These are phyloP conservation scores for Apotomis capreana DNA, from an alignment of 2,888 invertebrate genomes.

Conservation along the genomic window DNA sequence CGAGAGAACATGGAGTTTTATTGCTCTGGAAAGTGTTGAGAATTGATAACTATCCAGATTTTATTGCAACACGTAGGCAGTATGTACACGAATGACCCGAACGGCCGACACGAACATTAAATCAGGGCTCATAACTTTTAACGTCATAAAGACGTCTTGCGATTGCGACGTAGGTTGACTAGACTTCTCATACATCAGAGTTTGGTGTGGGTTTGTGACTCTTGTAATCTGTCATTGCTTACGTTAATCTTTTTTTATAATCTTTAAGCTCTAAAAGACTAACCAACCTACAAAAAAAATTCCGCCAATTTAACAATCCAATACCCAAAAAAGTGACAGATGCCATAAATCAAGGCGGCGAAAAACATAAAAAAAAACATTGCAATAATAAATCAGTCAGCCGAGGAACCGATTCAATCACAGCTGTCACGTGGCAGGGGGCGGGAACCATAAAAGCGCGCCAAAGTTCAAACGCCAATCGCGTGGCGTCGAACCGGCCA, in stretches of 20 bases:
- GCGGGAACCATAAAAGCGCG: slow-evolving; percentile 80
- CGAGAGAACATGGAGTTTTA: slow-evolving; percentile 1
- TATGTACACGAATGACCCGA: too few species aligned
- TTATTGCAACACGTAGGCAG: slow-evolving; percentile 11
- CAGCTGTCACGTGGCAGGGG: slow-evolving; percentile 76
- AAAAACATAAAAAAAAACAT: slow-evolving; percentile 62
- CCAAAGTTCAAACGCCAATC: slow-evolving; percentile 79
- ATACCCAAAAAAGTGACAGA: slow-evolving; percentile 51
- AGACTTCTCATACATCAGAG: too few species aligned
- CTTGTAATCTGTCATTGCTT: too few species aligned
- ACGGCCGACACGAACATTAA: background rate
- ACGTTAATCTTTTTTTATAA: background rate
- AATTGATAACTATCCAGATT: background rate
- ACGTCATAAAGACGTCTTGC: background rate
- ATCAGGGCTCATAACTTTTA: slow-evolving; percentile 1
- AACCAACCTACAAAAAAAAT: background rate
- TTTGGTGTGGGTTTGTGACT: too few species aligned
- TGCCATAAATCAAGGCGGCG: slow-evolving; percentile 69
- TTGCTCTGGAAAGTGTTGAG: background rate
- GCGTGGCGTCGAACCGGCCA: slow-evolving; percentile 62
- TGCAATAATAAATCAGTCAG: slow-evolving; percentile 76
- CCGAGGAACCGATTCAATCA: slow-evolving; percentile 74
- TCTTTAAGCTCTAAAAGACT: too few species aligned
- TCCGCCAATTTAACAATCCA: slow-evolving; percentile 27
- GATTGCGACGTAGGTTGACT: background rate